Conservation (phyloP, 2,113 vertebrate genomes). For the Danionella cerebrum region DNA sequence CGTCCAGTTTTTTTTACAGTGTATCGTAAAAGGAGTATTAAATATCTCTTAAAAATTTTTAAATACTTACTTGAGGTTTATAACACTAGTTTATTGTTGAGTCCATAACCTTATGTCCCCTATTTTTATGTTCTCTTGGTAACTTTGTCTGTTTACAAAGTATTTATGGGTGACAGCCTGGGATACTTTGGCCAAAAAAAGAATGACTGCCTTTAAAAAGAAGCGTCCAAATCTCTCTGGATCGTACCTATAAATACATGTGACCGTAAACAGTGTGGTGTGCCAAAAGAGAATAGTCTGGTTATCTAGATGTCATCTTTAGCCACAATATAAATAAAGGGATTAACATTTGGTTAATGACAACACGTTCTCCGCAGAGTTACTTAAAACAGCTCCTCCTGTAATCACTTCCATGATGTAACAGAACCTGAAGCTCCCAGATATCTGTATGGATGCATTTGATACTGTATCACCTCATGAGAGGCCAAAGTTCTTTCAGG, state of each 20-base stretch:
- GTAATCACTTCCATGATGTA: no score
- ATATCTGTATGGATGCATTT: neutral
- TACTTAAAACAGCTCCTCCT: neutral
- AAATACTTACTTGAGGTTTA: no score
- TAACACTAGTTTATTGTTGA: no score
- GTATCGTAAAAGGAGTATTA: no score
- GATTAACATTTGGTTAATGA: neutral
- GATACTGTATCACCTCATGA: neutral
- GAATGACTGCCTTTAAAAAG: conserved; percentile 11
- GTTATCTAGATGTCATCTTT: neutral
- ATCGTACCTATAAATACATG: conserved; percentile 5
- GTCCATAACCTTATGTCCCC: no score
- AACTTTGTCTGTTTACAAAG: neutral
- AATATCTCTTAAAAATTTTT: no score
- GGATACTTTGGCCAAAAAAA: neutral
- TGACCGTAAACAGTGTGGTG: neutral
- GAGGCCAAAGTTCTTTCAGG: neutral
- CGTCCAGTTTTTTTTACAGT: no score
- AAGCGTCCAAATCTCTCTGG: neutral
- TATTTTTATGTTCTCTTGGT: neutral
- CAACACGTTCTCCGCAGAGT: neutral
- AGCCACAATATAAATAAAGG: neutral
- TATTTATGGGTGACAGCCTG: neutral
- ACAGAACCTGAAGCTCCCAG: neutral
- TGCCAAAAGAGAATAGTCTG: conserved; percentile 6